Evolutionary conservation across 2,888 invertebrate species (phyloP).

Genomic region (Spilosoma lubricipeda): DNA sequence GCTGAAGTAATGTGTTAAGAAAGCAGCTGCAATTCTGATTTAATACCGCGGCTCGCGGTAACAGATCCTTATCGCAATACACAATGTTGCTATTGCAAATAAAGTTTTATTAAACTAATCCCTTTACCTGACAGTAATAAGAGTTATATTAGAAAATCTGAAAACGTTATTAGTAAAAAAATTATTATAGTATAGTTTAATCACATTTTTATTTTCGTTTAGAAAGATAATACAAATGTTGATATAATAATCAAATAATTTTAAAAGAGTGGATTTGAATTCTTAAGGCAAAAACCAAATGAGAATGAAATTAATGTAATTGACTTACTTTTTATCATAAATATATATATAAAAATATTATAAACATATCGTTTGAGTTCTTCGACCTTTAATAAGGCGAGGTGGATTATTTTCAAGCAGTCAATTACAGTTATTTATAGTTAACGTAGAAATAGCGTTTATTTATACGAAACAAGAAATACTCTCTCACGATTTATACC

Average conservation of each 20-base stretch:
- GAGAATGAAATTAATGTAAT: background rate
- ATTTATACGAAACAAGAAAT: background rate
- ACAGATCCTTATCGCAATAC: background rate
- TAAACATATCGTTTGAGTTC: background rate
- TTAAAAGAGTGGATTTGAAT: background rate
- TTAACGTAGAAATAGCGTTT: slow-evolving; percentile 3
- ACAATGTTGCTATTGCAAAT: background rate
- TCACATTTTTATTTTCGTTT: background rate
- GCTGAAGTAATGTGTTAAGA: background rate
- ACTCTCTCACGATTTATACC: slow-evolving; percentile 3
- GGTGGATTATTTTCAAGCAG: too few species aligned
- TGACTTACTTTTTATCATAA: background rate
- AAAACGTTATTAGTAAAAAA: background rate
- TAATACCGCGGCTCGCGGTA: background rate
- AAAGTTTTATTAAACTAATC: too few species aligned
- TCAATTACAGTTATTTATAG: slow-evolving; percentile 8
- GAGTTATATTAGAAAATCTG: background rate
- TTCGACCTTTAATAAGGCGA: background rate
- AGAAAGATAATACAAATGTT: background rate
- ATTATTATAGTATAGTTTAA: background rate
- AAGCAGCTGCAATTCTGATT: background rate
- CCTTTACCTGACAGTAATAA: background rate
- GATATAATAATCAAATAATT: background rate
- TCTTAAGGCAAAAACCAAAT: background rate
- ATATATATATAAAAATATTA: background rate